Evolutionary conservation across 2,113 vertebrate genomes (phyloP).

Genomic region (Daubentonia madagascariensis): DNA sequence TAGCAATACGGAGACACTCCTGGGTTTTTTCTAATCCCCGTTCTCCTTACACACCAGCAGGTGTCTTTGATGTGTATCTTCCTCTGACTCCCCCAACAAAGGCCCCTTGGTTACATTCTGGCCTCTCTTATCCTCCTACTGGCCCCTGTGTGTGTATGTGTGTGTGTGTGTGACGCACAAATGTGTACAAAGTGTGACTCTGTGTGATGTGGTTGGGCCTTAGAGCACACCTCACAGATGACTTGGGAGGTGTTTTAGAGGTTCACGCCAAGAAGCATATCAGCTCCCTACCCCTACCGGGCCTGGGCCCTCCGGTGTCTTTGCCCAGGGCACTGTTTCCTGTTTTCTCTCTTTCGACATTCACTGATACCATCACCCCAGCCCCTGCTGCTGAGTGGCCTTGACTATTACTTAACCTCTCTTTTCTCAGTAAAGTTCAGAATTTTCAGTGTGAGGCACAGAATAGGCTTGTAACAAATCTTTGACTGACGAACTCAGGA

Average conservation of each 20-base stretch:
- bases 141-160: neutral
- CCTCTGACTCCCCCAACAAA: neutral
- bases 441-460: neutral
- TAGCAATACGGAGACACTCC: too few species aligned
- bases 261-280: neutral
- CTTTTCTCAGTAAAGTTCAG: neutral
- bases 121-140: neutral
- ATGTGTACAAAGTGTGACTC: neutral
- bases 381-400: neutral
- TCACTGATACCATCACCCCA: neutral
- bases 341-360: neutral
- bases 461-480: neutral
- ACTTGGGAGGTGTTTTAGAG: neutral
- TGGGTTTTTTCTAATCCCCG: neutral
- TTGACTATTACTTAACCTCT: neutral
- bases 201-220: neutral
- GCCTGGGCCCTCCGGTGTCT: neutral
- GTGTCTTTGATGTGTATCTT: neutral
- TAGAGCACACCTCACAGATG: neutral
- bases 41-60: neutral
- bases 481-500: neutral
- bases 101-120: neutral
- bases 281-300: neutral
- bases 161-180: neutral
- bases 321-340: neutral